Percentiles rank a stretch among this genome's conserved stretches.
Conservation (phyloP, 2,888 invertebrate species). For the Drosophila neotestacea region DNA sequence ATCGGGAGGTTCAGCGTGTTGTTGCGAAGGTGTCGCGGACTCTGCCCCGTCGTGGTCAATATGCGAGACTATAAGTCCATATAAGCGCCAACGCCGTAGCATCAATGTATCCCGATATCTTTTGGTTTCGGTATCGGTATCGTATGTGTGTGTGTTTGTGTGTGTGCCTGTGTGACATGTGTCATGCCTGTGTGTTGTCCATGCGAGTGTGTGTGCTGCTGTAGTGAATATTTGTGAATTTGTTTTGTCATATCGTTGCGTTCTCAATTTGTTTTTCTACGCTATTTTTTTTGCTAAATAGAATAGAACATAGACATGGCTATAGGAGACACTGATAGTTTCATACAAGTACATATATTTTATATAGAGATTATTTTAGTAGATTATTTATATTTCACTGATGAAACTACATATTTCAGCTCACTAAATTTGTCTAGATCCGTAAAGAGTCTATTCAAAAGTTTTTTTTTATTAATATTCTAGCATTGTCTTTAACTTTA, state of each 20-base stretch:
- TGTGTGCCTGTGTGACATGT: constrained; percentile 27
- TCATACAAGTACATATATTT: no score
- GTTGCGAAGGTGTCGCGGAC: constrained; percentile 70
- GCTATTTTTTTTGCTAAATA: constrained; percentile 7
- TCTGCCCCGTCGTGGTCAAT: constrained; percentile 69
- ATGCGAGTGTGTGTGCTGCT: constrained; percentile 31
- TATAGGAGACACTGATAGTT: no score
- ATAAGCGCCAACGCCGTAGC: constrained; percentile 66
- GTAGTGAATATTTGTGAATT: constrained; percentile 78
- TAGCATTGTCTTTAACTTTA: no score
- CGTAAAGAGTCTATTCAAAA: no score
- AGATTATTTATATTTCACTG: no score
- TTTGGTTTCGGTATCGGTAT: constrained; percentile 37
- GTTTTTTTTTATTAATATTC: no score
- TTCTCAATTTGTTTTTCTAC: constrained; percentile 31
- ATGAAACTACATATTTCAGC: no score
- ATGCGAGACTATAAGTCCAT: constrained; percentile 78
- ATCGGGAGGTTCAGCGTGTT: constrained; percentile 33
- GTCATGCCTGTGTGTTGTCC: constrained; percentile 19
- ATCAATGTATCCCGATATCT: constrained; percentile 62
- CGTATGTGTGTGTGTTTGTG: constrained; percentile 27
- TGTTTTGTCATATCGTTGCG: constrained; percentile 81
- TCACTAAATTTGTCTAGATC: no score
- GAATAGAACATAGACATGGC: constrained; percentile 14
- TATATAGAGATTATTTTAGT: no score